Percentiles rank a stretch among this genome's conserved stretches.
Conservation (phyloP, 2,113 vertebrate species). For the Salvator merianae region DNA sequence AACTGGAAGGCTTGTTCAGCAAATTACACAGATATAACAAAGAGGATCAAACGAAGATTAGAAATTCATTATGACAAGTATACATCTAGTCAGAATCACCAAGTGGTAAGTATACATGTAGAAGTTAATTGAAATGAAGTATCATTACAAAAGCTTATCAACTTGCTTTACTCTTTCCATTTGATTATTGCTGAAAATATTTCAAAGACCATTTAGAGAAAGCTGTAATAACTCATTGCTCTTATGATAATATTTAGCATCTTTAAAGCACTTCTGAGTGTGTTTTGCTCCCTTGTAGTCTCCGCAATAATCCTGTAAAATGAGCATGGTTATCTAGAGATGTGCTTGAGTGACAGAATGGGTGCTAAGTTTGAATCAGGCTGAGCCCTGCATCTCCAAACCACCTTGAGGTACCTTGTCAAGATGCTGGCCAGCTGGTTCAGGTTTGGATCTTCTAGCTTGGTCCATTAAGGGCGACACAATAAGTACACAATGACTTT, state of each 20-base stretch:
- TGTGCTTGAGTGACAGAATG: too few species aligned
- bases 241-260: not conserved
- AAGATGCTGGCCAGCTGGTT: too few species aligned
- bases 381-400: too few species aligned
- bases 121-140: not conserved
- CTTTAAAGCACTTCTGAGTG: not conserved
- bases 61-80: conserved; percentile 73
- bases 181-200: not conserved
- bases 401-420: too few species aligned
- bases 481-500: too few species aligned
- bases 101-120: conserved; percentile 69
- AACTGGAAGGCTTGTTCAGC: conserved; percentile 64
- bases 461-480: too few species aligned
- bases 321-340: not conserved
- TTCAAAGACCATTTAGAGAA: not conserved
- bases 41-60: conserved; percentile 77
- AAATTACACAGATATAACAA: conserved; percentile 74
- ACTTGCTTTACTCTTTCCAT: not conserved
- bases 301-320: not conserved
- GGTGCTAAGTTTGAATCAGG: too few species aligned
- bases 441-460: too few species aligned
- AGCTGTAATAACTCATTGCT: not conserved
- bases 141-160: not conserved
- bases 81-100: conserved; percentile 52
- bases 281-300: not conserved